These are phyloP conservation scores for Tachysurus fulvidraco DNA, from an alignment of 2,113 vertebrate genomes.

Conservation along the genomic window DNA sequence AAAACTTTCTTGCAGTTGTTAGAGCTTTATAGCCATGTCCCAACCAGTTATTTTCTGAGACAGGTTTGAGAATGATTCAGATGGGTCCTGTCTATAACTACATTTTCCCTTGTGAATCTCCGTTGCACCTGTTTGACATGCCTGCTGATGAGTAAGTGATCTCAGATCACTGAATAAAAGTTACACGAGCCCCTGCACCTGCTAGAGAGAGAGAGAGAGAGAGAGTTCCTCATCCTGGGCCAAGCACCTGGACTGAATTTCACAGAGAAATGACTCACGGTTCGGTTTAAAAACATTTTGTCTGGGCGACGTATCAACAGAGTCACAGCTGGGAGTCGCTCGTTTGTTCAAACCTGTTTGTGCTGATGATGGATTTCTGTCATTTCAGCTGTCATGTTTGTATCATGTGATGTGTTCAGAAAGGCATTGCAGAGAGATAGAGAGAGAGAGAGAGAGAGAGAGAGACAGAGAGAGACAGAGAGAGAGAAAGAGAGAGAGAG, in stretches of 20 bases:
- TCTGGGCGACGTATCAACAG: background rate
- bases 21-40: too few species aligned
- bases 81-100: too few species aligned
- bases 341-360: background rate
- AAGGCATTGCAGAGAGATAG: background rate
- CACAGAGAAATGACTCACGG: background rate
- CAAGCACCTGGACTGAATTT: constrained; percentile 2
- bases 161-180: background rate
- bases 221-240: background rate
- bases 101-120: too few species aligned
- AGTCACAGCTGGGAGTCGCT: constrained; percentile 11
- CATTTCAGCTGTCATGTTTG: background rate
- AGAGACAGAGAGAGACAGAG: background rate
- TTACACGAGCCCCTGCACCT: background rate
- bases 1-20: too few species aligned
- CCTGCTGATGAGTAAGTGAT: background rate
- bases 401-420: background rate
- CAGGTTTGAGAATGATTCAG: too few species aligned
- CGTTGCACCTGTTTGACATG: background rate
- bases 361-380: background rate
- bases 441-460: background rate
- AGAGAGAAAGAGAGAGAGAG: background rate
- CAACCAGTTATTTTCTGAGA: too few species aligned
- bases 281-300: background rate
- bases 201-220: background rate